phyloP scores from a whole-genome alignment of 2,113 vertebrate species.

The Procavia capensis region DNA sequence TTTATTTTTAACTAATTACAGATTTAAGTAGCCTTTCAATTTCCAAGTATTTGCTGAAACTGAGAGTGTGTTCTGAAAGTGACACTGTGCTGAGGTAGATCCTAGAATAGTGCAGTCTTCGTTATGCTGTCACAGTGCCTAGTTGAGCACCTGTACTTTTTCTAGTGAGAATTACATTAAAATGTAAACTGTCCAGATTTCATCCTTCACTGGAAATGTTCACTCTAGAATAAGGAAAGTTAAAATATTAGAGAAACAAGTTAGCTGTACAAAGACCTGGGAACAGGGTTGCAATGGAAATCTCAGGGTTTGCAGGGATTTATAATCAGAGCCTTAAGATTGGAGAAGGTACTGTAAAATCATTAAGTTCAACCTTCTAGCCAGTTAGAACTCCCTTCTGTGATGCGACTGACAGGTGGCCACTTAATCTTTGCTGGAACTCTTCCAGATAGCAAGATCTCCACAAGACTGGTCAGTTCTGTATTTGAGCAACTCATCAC shows the following conservation, averaged over 20 bases:
- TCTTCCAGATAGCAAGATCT: neutral
- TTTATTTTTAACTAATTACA: constrained; percentile 49
- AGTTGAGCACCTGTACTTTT: constrained; percentile 28
- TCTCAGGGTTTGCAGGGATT: neutral
- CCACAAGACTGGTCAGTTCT: neutral
- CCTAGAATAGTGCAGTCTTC: neutral
- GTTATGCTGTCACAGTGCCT: neutral
- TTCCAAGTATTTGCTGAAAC: constrained; percentile 24
- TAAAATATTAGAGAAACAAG: constrained; percentile 54
- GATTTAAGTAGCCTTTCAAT: constrained; percentile 37
- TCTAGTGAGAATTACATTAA: constrained; percentile 42
- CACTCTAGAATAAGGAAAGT: constrained; percentile 56
- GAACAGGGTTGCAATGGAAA: constrained; percentile 20
- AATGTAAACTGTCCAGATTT: constrained; percentile 52
- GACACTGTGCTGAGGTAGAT: neutral
- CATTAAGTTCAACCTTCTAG: neutral
- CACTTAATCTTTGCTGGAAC: neutral
- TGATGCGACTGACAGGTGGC: constrained; percentile 2
- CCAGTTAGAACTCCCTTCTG: neutral
- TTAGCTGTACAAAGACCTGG: constrained; percentile 34
- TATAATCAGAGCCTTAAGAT: constrained; percentile 3
- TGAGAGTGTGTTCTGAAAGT: constrained; percentile 27
- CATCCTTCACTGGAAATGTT: constrained; percentile 49
- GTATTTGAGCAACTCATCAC: neutral
- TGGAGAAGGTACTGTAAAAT: constrained; percentile 7